phyloP scores from a whole-genome alignment of 2,888 invertebrate genomes.

The Xanthorhoe designata region DNA sequence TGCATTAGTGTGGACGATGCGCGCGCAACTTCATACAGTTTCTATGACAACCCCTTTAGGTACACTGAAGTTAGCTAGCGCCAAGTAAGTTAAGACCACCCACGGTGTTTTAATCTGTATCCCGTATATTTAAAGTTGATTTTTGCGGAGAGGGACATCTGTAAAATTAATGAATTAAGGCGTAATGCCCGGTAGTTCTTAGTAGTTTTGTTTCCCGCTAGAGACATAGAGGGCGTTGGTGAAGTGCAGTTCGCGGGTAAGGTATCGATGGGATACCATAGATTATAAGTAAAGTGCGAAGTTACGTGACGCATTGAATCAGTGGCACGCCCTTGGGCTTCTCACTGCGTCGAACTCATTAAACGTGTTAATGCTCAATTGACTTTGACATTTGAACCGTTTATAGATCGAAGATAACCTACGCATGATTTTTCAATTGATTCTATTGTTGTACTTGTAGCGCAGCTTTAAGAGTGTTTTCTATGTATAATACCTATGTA shows the following conservation, averaged over 20 bases:
- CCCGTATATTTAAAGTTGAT: slow-evolving; percentile 9
- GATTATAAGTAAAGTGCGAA: neutral
- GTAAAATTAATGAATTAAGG: slow-evolving; percentile 83
- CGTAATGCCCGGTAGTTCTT: slow-evolving; percentile 77
- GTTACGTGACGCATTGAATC: neutral
- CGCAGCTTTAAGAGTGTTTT: no score
- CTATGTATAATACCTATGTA: no score
- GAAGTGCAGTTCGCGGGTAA: slow-evolving; percentile 26
- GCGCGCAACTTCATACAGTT: slow-evolving; percentile 83
- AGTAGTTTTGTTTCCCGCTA: slow-evolving; percentile 65
- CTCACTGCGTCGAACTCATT: neutral
- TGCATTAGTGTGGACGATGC: slow-evolving; percentile 64
- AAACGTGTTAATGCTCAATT: neutral
- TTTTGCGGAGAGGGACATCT: slow-evolving; percentile 40
- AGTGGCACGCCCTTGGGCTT: slow-evolving; percentile 6
- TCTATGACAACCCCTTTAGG: slow-evolving; percentile 84
- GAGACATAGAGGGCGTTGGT: slow-evolving; percentile 57
- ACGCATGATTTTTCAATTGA: no score
- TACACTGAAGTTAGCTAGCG: slow-evolving; percentile 77
- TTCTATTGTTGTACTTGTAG: no score
- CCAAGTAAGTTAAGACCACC: slow-evolving; percentile 52
- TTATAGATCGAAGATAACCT: no score
- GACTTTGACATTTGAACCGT: no score
- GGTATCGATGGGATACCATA: slow-evolving; percentile 26
- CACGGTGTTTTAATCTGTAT: slow-evolving; percentile 20